These are phyloP conservation scores for Agrotis ipsilon DNA, from an alignment of 2,888 invertebrate genomes.

Conservation along the genomic window DNA sequence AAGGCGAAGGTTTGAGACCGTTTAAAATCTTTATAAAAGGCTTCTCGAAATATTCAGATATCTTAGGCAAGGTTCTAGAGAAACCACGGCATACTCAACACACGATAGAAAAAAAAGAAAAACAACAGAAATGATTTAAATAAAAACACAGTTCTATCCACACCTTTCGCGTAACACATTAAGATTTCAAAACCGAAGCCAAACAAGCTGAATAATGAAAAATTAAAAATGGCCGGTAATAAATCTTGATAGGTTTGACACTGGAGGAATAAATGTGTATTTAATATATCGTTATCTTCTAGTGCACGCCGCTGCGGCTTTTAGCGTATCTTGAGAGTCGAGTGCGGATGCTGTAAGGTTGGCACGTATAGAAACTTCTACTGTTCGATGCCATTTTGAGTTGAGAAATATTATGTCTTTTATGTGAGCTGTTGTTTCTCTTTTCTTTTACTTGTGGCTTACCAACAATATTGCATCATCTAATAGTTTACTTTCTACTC, in stretches of 20 bases:
- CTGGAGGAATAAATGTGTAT: constrained; percentile 65
- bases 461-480: too few species aligned
- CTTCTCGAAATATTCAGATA: not conserved
- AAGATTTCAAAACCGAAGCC: constrained; percentile 21
- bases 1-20: not conserved
- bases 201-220: constrained; percentile 52
- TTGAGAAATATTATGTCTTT: not conserved
- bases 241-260: constrained; percentile 69
- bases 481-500: not conserved
- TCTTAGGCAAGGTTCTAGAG: not conserved
- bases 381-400: not conserved
- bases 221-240: constrained; percentile 60
- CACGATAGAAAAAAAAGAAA: too few species aligned
- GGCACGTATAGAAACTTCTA: constrained; percentile 35
- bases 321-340: constrained; percentile 70
- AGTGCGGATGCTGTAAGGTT: constrained; percentile 60
- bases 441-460: too few species aligned
- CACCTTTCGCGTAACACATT: constrained; percentile 5
- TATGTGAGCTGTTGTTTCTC: not conserved
- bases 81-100: too few species aligned
- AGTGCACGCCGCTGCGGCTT: constrained; percentile 67
- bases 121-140: not conserved
- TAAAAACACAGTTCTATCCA: not conserved
- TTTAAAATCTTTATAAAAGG: not conserved
- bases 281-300: constrained; percentile 64